Conservation (phyloP, 2,113 vertebrate genomes). For the Phaethornis superciliosus region DNA sequence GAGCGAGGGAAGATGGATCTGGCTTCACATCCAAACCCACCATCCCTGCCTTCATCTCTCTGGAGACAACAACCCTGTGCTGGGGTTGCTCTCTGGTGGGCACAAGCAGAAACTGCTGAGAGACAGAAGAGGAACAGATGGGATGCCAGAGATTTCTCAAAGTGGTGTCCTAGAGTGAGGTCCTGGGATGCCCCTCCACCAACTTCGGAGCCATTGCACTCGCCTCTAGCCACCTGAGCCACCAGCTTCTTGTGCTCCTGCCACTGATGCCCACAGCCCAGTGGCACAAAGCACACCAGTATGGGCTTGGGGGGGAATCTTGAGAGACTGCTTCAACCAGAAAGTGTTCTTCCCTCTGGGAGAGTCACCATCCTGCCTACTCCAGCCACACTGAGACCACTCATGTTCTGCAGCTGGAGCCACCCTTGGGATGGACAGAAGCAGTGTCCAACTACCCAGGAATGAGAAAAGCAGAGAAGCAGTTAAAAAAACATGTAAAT, state of each 20-base stretch:
- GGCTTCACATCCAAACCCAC: neutral
- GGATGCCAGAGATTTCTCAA: neutral
- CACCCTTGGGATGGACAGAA: neutral
- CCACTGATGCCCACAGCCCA: accelerated
- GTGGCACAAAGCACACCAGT: neutral
- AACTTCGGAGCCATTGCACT: neutral
- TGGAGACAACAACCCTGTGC: constrained; percentile 42
- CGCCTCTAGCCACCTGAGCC: neutral
- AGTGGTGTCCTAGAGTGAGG: neutral
- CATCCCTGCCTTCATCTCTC: neutral
- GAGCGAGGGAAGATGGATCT: neutral
- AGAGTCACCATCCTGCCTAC: neutral
- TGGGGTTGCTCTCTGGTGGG: constrained; percentile 58
- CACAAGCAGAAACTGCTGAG: constrained; percentile 50
- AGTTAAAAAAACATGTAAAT: neutral
- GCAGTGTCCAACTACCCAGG: neutral
- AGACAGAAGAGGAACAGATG: neutral
- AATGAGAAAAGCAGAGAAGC: neutral
- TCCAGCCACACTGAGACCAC: neutral
- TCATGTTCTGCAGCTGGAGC: neutral
- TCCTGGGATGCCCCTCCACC: neutral
- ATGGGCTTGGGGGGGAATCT: neutral
- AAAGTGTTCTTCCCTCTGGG: neutral
- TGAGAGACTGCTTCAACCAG: neutral
- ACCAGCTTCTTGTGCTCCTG: neutral